Conservation (phyloP, 2,113 vertebrate genomes). For the Taxidea taxus region DNA sequence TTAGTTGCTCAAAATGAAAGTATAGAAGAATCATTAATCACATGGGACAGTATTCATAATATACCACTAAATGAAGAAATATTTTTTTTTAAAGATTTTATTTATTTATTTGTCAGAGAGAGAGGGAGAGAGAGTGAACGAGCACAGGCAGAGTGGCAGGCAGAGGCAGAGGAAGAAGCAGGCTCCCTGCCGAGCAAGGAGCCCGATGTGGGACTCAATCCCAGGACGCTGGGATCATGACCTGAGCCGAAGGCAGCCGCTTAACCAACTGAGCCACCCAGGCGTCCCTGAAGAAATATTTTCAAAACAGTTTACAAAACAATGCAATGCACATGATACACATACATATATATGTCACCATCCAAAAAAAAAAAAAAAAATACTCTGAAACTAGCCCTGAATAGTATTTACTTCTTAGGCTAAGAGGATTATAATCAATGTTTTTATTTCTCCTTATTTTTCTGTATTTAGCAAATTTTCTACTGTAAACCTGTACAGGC, state of each 20-base stretch:
- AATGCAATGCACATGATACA: not conserved
- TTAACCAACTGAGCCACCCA: too few species aligned
- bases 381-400: not conserved
- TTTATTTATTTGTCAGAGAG: too few species aligned
- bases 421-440: not conserved
- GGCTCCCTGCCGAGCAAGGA: too few species aligned
- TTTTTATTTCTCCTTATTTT: slow-evolving; percentile 13
- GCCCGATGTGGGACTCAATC: too few species aligned
- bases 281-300: slow-evolving; percentile 32
- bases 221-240: too few species aligned
- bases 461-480: not conserved
- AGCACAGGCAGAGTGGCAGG: too few species aligned
- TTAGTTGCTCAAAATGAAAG: slow-evolving; percentile 25
- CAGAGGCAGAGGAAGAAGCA: too few species aligned
- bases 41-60: not conserved
- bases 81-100: too few species aligned
- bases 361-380: slow-evolving; percentile 29
- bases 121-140: too few species aligned
- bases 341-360: not conserved
- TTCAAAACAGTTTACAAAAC: slow-evolving; percentile 19
- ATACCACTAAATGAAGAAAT: slow-evolving; percentile 31
- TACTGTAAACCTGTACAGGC: not conserved
- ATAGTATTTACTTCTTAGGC: not conserved
- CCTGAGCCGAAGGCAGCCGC: too few species aligned
- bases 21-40: not conserved